Percentiles rank a stretch among this genome's conserved stretches.
Conservation (phyloP, 2,888 invertebrate species). For the Campoletis raptor region DNA sequence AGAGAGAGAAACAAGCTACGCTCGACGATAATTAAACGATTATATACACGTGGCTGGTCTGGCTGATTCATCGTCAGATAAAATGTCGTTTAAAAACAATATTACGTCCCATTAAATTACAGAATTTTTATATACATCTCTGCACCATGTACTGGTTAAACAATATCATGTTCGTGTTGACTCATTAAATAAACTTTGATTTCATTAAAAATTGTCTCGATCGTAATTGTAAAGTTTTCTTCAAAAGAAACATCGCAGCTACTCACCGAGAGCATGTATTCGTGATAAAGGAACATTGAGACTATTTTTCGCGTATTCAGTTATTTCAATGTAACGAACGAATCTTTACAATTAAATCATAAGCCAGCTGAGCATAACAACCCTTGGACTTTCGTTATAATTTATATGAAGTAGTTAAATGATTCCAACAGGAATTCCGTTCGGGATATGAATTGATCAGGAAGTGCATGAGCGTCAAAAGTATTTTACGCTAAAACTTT, state of each 20-base stretch:
- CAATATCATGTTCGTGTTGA: background rate
- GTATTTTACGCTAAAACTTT: background rate
- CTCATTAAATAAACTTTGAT: background rate
- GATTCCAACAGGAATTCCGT: too few relatives aligned
- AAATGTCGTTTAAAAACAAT: slow-evolving; percentile 38
- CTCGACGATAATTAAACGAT: slow-evolving; percentile 63
- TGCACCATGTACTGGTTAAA: background rate
- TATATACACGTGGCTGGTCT: slow-evolving; percentile 54
- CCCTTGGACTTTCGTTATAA: background rate
- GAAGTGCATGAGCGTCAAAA: background rate
- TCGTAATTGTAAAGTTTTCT: background rate
- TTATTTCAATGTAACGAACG: background rate
- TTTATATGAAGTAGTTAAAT: background rate
- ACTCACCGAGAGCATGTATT: background rate
- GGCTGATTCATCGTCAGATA: slow-evolving; percentile 44
- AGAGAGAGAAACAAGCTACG: slow-evolving; percentile 38
- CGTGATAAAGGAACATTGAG: background rate
- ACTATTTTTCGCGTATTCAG: background rate
- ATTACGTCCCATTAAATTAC: slow-evolving; percentile 37
- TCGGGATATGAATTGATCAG: too few relatives aligned
- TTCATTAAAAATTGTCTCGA: background rate
- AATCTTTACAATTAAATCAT: background rate
- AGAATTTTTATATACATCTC: background rate
- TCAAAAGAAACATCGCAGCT: background rate
- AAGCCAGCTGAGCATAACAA: background rate